Base-by-base conservation (phyloP, 1,140 invertebrate genomes). In the Bathynomus jamesi region DNA sequence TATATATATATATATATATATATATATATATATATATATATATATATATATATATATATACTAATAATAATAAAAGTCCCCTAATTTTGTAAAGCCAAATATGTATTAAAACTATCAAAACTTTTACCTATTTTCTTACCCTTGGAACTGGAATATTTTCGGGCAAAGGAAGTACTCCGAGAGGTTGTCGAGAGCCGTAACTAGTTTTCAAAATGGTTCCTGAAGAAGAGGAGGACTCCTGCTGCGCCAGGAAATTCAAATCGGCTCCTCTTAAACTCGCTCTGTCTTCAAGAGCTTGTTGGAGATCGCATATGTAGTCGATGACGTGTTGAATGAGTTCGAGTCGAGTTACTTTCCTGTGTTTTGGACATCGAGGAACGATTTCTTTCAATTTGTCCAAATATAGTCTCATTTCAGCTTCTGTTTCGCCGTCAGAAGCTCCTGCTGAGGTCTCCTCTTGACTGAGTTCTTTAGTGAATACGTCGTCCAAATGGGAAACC, bases 321-420 rank as follows among this genome's bases (percentile, higher is more conserved):
- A 97, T 98, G 13, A 97, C 95, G 81, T 95, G 89, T 80, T 96
- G 93, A 68, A 97, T 95, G 46, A 98, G 92, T 83, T 96, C 93
- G 81, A 96, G 84, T 80, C 96, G 95, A 24, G 92, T 93, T 40
- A 86, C 79, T 77, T 84, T 85, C 67, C 80, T 80, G 67, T 83
- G 79, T 67, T 79, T 81, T 66, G 84, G 85, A 71, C 85, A 82
- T 40, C 83, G 81, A 0, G 85, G 85, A 7, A 86, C 85, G 66
- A 96, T 85, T 81, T 93, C 91, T 77, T 91, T 86, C 62, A 85
- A 78, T 72, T 74, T 74, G 68, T 74, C 72, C 13, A 74, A 61
- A 84, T 85, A 31, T 72, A 70, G 63, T 4, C 72, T 46, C 72
- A 74, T 74, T 65, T 74, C 72, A n/a, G 72, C 68, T 65, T 74